Evolutionary conservation across 2,797 vertebrate genomes (phyloP), one percentile per base, ranked within the genome.

Genomic region (Hirundo rustica): DNA sequence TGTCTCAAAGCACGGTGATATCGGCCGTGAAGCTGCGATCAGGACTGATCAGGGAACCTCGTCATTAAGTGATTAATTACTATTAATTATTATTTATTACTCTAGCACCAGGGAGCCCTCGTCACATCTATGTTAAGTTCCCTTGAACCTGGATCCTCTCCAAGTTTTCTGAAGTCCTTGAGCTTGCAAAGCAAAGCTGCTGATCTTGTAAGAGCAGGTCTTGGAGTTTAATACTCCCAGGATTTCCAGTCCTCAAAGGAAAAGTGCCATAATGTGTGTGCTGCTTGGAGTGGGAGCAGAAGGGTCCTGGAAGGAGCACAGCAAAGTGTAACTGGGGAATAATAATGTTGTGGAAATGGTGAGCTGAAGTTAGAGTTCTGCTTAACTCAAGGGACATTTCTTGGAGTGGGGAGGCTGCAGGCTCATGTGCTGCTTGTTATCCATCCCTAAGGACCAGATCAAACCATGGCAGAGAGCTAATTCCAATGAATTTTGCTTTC

Each of bases 61-160:
- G 8, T 88, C 78, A 25, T 75, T 71, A 85, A 51, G 42, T 74
- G 89, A 91, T 89, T 93, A 94, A 94, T 93, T 89, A 55, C 68
- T 89, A 92, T 88, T 89, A 93, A 93, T 94, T 90, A 36, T 71
- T 89, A 81, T 88, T 93, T 92, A 94, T 93, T 65, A 27, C 87
- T 61, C 27, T 10, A 77, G 75, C 84, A 47, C 79, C 88, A 55
- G 86, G 91, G 91, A 91, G 87, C 88, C 70, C 85, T 84, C 55
- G 62, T 91, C 91, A 91, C 79, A 26, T 70, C 88, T 45, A 1
- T 26, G 76, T 76, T 75, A 48, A 76, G 70, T 77, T 88, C 87
- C 73, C 73, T 62, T n/a, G 40, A 84, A 54, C 79, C 62, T 96
- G 93, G 87, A 96, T 55, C 76, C 12, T 2, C 55, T 93, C 95